A percentile compares a stretch with the other conserved stretches of the same genome.
phyloP scores from a whole-genome alignment of 2,113 vertebrate genomes.

The human region DNA sequence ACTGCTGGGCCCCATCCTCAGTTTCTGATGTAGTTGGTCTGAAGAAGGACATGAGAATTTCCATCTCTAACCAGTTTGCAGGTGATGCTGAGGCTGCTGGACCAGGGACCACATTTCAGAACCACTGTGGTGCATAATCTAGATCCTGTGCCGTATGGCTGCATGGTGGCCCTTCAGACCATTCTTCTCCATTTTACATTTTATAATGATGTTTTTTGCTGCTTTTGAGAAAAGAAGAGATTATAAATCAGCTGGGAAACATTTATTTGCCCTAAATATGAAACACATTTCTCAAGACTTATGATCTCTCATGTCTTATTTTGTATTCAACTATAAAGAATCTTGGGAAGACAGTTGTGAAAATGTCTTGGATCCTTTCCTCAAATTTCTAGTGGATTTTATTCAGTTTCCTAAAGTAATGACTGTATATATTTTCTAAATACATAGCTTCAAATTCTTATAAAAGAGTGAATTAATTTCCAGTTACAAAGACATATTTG shows the following conservation, averaged over 20 bases:
- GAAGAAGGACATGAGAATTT: neutral
- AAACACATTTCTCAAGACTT: neutral
- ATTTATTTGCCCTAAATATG: neutral
- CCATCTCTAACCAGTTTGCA: neutral
- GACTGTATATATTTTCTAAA: neutral
- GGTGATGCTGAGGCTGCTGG: neutral
- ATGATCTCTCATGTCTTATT: neutral
- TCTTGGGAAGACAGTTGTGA: neutral
- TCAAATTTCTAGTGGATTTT: neutral
- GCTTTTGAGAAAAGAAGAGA: neutral
- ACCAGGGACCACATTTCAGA: neutral
- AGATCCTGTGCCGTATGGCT: rapidly evolving
- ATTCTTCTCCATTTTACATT: neutral
- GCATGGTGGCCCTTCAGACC: neutral
- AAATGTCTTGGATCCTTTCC: neutral
- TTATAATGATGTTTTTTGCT: neutral
- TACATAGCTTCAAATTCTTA: neutral
- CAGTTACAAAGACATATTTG: neutral
- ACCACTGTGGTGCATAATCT: neutral
- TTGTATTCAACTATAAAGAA: neutral
- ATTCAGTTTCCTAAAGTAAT: neutral
- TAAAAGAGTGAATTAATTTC: conserved; percentile 17
- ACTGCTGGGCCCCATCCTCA: neutral
- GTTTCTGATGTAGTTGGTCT: neutral
- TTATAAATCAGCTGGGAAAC: neutral